A percentile compares a stretch with the other conserved stretches of the same genome.
phyloP scores from a whole-genome alignment of 1,140 invertebrate genomes.

The Leptinotarsa undecemlineata region DNA sequence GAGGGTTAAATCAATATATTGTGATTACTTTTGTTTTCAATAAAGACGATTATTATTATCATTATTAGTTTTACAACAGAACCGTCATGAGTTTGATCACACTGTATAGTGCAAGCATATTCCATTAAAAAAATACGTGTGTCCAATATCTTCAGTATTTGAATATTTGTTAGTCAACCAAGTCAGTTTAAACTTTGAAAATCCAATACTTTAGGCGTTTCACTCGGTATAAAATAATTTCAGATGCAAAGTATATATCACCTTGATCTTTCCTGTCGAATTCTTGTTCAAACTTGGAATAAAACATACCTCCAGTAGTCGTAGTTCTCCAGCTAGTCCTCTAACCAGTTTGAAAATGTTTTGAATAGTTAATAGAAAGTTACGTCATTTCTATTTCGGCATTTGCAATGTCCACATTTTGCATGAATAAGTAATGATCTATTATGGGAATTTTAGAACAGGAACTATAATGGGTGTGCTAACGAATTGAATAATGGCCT shows the following conservation, averaged over 20 bases:
- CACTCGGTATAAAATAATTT: background rate
- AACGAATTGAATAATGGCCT: background rate
- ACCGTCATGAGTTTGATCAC: too few relatives aligned
- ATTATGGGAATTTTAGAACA: conserved; percentile 31
- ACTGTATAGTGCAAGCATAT: too few relatives aligned
- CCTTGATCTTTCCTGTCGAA: background rate
- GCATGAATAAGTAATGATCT: conserved; percentile 37
- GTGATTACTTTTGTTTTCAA: too few relatives aligned
- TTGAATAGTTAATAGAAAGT: conserved; percentile 35
- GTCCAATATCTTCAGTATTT: background rate
- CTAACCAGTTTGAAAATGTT: conserved; percentile 34
- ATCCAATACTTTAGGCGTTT: background rate
- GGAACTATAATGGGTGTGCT: conserved; percentile 27
- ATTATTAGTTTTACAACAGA: too few relatives aligned
- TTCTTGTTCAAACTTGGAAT: background rate
- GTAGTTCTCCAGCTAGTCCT: background rate
- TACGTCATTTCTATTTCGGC: conserved; percentile 37
- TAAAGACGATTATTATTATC: too few relatives aligned
- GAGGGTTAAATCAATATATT: too few relatives aligned
- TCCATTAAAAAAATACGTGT: background rate
- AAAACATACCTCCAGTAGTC: background rate
- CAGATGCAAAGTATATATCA: background rate
- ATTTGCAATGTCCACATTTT: conserved; percentile 31
- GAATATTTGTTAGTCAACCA: background rate
- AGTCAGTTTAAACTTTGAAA: background rate